Evolutionary conservation across 2,113 vertebrate genomes (phyloP).

Genomic region (Peromyscus leucopus): DNA sequence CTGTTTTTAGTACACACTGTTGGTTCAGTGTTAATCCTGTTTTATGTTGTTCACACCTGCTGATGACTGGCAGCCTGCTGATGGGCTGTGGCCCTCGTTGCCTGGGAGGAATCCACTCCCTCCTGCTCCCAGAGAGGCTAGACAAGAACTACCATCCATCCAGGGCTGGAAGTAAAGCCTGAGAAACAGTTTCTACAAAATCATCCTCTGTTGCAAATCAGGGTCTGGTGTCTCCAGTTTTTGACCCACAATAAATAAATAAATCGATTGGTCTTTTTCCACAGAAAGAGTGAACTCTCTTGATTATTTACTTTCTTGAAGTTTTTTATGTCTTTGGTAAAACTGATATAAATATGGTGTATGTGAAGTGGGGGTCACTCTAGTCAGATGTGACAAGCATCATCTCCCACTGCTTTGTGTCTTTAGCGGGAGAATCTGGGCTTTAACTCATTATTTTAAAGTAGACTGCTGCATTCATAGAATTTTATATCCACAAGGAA

Average conservation of each 20-base stretch:
- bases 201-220: background rate
- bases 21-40: conserved; percentile 89
- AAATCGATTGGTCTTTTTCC: background rate
- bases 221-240: background rate
- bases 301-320: background rate
- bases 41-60: conserved; percentile 93
- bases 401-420: background rate
- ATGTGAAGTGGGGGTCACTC: background rate
- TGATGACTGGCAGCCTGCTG: conserved; percentile 87
- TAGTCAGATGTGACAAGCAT: background rate
- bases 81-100: conserved; percentile 84
- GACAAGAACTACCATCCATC: conserved; percentile 58
- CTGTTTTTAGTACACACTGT: conserved; percentile 91
- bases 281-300: background rate
- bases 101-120: conserved; percentile 72
- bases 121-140: conserved; percentile 41
- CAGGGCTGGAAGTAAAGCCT: conserved; percentile 73
- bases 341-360: background rate
- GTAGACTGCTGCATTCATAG: background rate
- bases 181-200: background rate
- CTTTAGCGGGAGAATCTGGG: background rate
- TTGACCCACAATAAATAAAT: background rate
- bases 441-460: background rate
- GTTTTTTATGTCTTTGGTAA: background rate
- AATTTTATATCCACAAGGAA: background rate